Base-by-base conservation (phyloP, 2,797 vertebrate species). In the Channa striata region DNA sequence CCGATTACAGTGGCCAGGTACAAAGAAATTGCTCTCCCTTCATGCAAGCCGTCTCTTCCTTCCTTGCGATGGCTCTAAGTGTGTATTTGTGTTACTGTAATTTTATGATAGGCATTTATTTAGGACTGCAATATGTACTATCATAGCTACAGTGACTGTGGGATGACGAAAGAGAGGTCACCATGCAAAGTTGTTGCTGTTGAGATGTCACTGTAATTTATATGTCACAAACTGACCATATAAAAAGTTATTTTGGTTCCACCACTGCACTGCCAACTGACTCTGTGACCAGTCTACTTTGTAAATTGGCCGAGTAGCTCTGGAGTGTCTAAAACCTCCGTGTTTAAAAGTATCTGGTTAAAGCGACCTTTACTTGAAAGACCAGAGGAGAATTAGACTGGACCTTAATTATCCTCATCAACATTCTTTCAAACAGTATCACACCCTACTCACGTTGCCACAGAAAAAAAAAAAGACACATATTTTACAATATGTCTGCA, bases 141-240 rank as follows among this genome's bases (percentile, higher is more conserved):
- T 86, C 87, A 68, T 2, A 58, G 47, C 60, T 69, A 36, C 60
- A n/a, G n/a, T 73, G 50, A 37, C 69, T 20, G 49, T 39, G 74
- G 49, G 84, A 85, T 85, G 83, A 87, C 63, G 66, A 78, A 65
- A 76, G 37, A 69, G 58, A 58, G 50, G 56, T 59, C 43, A 6
- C 63, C 47, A 58, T 66, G 86, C 86, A 88, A 86, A 81, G 65
- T 67, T 40, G 65, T 85, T 83, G n/a, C n/a, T n/a, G n/a, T n/a
- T n/a, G n/a, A n/a, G n/a, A n/a, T 66, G 84, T 73, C 84, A 65
- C 79, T 81, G 88, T 47, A 73, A 77, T 82, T 78, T 87, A 77
- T 72, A 72, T 60, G 83, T 83, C 84, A 65, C 80, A 74, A 71
- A 61, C 72, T 56, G 51, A 84, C 60, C 6, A 14, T 50, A 81